phyloP scores from a whole-genome alignment of 2,113 vertebrate species.

The Microcebus griseorufus region DNA sequence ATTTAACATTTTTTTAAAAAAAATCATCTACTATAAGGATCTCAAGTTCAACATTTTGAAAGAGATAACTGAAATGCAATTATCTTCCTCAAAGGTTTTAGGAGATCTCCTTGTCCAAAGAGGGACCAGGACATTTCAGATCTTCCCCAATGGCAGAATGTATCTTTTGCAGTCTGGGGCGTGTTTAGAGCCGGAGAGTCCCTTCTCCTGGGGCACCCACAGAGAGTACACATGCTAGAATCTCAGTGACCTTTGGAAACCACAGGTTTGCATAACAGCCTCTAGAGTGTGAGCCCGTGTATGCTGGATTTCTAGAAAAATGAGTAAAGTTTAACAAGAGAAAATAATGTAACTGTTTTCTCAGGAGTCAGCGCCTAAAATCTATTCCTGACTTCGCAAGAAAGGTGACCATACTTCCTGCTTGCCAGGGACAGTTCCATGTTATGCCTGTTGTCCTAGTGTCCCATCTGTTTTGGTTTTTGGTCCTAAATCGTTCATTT shows the following conservation, averaged over 20 bases:
- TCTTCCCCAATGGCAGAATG: neutral
- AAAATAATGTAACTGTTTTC: neutral
- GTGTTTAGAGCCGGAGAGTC: neutral
- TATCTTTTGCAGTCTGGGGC: neutral
- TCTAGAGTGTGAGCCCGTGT: neutral
- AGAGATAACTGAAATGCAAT: neutral
- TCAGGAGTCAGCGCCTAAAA: neutral
- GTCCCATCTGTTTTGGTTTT: neutral
- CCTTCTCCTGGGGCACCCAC: neutral
- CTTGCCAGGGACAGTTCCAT: neutral
- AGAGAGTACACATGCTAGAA: neutral
- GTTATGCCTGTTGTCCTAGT: neutral
- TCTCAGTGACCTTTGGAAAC: neutral
- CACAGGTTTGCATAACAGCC: neutral
- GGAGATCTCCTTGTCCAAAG: constrained; percentile 7
- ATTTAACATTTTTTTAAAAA: neutral
- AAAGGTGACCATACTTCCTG: neutral
- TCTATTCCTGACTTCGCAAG: neutral
- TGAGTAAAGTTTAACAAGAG: neutral
- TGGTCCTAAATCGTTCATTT: neutral
- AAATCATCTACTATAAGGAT: neutral
- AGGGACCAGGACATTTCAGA: neutral
- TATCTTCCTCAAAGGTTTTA: neutral
- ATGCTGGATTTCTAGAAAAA: neutral
- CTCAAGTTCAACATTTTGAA: constrained; percentile 23